Evolutionary conservation across 2,888 invertebrate species (phyloP).

Genomic region (Eupithecia abbreviata): DNA sequence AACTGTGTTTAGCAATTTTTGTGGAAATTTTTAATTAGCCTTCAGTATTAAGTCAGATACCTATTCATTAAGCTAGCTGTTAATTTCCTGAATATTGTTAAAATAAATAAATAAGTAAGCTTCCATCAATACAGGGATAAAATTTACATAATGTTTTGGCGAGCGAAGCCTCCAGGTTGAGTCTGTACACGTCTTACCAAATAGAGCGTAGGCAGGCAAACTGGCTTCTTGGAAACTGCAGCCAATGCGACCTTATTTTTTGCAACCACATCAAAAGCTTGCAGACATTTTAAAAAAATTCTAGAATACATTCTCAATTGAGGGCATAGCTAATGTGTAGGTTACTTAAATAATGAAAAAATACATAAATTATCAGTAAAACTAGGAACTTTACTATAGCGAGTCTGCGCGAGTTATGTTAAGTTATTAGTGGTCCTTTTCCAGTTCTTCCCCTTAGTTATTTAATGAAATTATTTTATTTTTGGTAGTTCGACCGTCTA

Average conservation of each 20-base stretch:
- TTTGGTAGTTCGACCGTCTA: too few species aligned
- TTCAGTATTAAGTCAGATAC: too few species aligned
- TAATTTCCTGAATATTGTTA: too few species aligned
- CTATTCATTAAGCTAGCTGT: too few species aligned
- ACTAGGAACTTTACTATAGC: too few species aligned
- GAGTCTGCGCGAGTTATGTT: too few species aligned
- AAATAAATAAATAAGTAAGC: not conserved
- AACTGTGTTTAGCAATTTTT: too few species aligned
- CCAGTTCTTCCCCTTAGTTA: too few species aligned
- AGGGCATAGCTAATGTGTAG: not conserved
- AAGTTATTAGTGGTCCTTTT: too few species aligned
- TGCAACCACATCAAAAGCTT: slow-evolving; percentile 7
- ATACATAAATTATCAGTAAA: not conserved
- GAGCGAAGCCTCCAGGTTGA: slow-evolving; percentile 52
- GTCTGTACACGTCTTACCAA: slow-evolving; percentile 50
- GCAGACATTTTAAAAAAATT: not conserved
- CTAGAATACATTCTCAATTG: not conserved
- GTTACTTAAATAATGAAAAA: not conserved
- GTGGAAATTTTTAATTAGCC: too few species aligned
- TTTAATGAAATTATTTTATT: too few species aligned
- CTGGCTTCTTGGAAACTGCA: slow-evolving; percentile 40
- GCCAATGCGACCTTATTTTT: slow-evolving; percentile 50
- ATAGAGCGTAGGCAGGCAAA: slow-evolving; percentile 32
- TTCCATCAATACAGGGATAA: slow-evolving; percentile 29
- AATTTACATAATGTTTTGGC: slow-evolving; percentile 68